These are phyloP conservation scores for Ophion obscuratus DNA, from an alignment of 2,888 invertebrate species.

Conservation along the genomic window DNA sequence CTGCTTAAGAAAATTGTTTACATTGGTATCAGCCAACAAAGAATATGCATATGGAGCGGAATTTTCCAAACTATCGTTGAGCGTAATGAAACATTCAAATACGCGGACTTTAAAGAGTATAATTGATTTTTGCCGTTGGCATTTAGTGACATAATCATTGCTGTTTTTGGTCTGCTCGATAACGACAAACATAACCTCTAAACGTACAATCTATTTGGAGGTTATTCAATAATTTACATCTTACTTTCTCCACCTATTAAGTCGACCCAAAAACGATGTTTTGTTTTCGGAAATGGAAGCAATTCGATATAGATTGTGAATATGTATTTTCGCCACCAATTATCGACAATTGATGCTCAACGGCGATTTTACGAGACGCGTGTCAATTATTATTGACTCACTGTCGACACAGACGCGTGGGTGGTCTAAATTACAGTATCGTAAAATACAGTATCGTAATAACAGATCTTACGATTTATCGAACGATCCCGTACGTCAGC, in stretches of 20 bases:
- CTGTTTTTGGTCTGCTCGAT: background rate
- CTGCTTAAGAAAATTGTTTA: background rate
- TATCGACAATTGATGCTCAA: background rate
- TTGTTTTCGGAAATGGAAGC: background rate
- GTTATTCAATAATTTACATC: background rate
- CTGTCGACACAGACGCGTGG: background rate
- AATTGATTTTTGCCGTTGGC: background rate
- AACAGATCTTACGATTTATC: background rate
- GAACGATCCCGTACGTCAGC: background rate
- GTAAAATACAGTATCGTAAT: background rate
- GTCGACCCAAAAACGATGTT: background rate
- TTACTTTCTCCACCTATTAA: background rate
- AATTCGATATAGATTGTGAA: background rate
- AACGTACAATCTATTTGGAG: background rate
- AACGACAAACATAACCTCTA: constrained; percentile 21
- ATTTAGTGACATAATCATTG: background rate
- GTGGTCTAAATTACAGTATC: background rate
- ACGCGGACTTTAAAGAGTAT: background rate
- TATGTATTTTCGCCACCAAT: background rate
- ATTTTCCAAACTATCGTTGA: too few species aligned
- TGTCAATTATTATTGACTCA: background rate
- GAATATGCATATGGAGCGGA: too few species aligned
- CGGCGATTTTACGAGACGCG: background rate
- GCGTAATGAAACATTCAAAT: too few species aligned
- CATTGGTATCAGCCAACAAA: background rate